phyloP scores from a whole-genome alignment of 1,140 invertebrate species.

The Drosophila eugracilis region DNA sequence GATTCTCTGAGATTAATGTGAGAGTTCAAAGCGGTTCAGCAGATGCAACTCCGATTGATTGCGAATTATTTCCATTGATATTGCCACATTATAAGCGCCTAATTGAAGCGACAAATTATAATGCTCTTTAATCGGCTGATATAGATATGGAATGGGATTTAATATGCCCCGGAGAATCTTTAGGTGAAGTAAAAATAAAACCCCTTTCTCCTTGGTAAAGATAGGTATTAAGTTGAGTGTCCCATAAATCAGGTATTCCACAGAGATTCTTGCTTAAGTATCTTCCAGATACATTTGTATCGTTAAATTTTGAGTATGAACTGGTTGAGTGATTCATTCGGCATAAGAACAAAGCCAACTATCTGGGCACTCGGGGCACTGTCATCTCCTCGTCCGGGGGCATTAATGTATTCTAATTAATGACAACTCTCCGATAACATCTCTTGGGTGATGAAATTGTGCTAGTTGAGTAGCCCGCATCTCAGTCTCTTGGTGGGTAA shows the following conservation, averaged over 20 bases:
- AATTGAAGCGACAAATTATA: slow-evolving; percentile 30
- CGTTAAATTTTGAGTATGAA: slow-evolving; percentile 26
- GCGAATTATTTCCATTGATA: slow-evolving; percentile 8
- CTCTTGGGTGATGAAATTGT: slow-evolving; percentile 52
- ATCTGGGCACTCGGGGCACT: slow-evolving; percentile 16
- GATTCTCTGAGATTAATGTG: not conserved
- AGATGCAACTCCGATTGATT: slow-evolving; percentile 19
- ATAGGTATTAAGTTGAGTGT: too few relatives aligned
- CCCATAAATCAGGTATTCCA: slow-evolving; percentile 31
- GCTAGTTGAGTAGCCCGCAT: slow-evolving; percentile 42
- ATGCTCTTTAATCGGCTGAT: not conserved
- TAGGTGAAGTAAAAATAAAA: not conserved
- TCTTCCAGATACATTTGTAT: slow-evolving; percentile 42
- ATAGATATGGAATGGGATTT: not conserved
- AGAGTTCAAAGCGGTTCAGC: slow-evolving; percentile 35
- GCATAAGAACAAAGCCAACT: slow-evolving; percentile 34
- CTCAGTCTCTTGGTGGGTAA: slow-evolving; percentile 33
- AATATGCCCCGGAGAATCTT: not conserved
- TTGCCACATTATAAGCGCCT: too few relatives aligned
- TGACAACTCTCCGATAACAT: slow-evolving; percentile 45
- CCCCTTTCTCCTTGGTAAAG: slow-evolving; percentile 1
- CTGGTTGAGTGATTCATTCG: slow-evolving; percentile 33
- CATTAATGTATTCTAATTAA: slow-evolving; percentile 58
- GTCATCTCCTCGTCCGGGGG: slow-evolving; percentile 16
- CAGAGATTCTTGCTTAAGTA: slow-evolving; percentile 28